These are phyloP conservation scores for Lamellibrachia columna DNA, from an alignment of 2,888 invertebrate species.

Conservation along the genomic window DNA sequence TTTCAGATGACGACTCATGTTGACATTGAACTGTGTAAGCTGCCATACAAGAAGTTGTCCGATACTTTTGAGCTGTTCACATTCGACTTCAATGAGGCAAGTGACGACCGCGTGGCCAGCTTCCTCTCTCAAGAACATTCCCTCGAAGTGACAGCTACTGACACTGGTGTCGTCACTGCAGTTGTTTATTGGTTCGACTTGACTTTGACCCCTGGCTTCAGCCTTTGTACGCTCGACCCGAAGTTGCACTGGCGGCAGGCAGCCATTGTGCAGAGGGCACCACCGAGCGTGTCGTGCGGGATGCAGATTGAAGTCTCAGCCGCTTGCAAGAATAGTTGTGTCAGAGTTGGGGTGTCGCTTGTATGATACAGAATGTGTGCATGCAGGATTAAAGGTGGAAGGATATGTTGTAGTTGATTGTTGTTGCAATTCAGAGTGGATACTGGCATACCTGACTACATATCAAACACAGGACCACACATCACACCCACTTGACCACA, in stretches of 20 bases:
- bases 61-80: slow-evolving; percentile 52
- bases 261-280: slow-evolving; percentile 49
- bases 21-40: slow-evolving; percentile 52
- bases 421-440: too few relatives aligned
- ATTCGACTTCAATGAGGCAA: slow-evolving; percentile 47
- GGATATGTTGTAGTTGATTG: background rate
- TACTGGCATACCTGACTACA: too few relatives aligned
- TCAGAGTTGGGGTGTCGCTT: slow-evolving; percentile 30
- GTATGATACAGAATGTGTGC: background rate
- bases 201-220: slow-evolving; percentile 42
- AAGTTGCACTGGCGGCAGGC: slow-evolving; percentile 55
- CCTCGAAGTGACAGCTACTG: slow-evolving; percentile 42
- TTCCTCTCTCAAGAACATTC: slow-evolving; percentile 38
- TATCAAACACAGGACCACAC: too few relatives aligned
- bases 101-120: slow-evolving; percentile 30
- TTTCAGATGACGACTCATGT: slow-evolving; percentile 55
- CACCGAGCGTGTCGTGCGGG: slow-evolving; percentile 42
- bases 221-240: slow-evolving; percentile 48
- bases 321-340: slow-evolving; percentile 52
- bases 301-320: slow-evolving; percentile 44
- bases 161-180: slow-evolving; percentile 51
- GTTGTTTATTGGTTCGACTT: slow-evolving; percentile 59
- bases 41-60: slow-evolving; percentile 51
- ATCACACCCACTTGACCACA: too few relatives aligned
- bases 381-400: background rate